Evolutionary conservation across 37 sponge, comb jelly and placozoan species (phyloP), one percentile per base, ranked within the genome.

Genomic region (Bolinopsis microptera): DNA sequence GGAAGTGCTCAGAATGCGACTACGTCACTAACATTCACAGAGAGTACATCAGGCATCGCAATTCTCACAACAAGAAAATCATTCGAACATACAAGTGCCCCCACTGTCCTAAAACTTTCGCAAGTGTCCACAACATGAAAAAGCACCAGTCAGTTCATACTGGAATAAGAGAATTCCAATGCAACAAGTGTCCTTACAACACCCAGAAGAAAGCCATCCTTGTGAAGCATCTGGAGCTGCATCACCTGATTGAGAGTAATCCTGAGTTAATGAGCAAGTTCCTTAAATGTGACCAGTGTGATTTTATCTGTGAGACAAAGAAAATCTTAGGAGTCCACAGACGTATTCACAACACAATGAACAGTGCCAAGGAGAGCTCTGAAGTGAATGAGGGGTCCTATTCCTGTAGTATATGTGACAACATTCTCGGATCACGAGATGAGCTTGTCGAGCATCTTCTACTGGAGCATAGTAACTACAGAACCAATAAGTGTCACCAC

Each of bases 121-220:
- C 61, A 28, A 41, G 61, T 38, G 24, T 41, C 90, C 61, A 86
- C 26, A 86, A 86, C 90, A 24, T 86, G 61, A 86, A 86, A 48
- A 86, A 86, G 35, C 90, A 86, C 26, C 41, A 41, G 35, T 35
- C 36, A 1, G 90, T 86, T 0, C 90, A 86, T 38, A 86, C 90
- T 41, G 90, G 90, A 24, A 86, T 41, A 2, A 2, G 90, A 38
- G 90, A 86, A 38, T 86, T 86, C 31, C 41, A 41, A 25, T 86
- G 90, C 30, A 86, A 39, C n/a, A 86, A 86, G 48, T 86, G 90
- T 26, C 90, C 90, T 86, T 86, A 86, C 22, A 86, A 86, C 61
- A 86, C 90, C 24, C 90, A 86, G 90, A 86, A 86, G 61, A 86
- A 34, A 27, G 35, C 61, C 0, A 86, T 86, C 39, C 90, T 86